Conservation (phyloP, 2,888 invertebrate species). For the Calliphora vomitoria region DNA sequence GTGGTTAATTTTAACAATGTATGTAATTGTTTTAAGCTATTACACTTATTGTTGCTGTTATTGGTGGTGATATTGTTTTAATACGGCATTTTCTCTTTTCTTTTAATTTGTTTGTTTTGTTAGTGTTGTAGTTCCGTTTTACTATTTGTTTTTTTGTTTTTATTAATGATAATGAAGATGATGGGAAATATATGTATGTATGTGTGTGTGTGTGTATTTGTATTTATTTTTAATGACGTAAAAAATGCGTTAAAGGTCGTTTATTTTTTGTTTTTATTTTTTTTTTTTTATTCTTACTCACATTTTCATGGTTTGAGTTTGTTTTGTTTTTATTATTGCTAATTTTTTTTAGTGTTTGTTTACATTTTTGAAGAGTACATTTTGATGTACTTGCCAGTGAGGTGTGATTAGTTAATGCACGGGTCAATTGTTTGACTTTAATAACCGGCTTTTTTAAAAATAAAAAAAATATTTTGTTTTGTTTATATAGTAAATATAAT, state of each 20-base stretch:
- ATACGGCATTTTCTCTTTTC: not conserved
- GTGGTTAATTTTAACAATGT: not conserved
- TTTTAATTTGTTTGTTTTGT: not conserved
- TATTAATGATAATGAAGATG: conserved; percentile 25
- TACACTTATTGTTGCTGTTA: not conserved
- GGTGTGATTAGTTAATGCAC: not conserved
- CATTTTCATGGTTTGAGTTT: not conserved
- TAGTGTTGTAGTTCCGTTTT: conserved; percentile 15
- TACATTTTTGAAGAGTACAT: not conserved
- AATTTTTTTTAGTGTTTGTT: not conserved
- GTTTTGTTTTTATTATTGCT: conserved; percentile 4
- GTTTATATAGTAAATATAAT: too few relatives aligned
- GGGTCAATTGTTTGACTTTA: not conserved
- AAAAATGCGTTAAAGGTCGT: conserved; percentile 50
- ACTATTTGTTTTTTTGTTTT: not conserved
- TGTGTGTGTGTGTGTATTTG: not conserved
- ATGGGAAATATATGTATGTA: not conserved
- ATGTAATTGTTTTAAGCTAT: not conserved
- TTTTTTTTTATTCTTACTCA: not conserved
- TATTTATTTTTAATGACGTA: conserved; percentile 36
- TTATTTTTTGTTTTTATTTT: conserved; percentile 18
- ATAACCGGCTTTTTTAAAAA: not conserved
- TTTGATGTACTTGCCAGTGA: not conserved
- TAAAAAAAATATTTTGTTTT: not conserved
- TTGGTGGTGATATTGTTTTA: conserved; percentile 1